Percentiles rank a stretch among this genome's conserved stretches.
These are phyloP conservation scores for Pediacus dermestoides DNA, from an alignment of 2,888 invertebrate species.

Conservation along the genomic window DNA sequence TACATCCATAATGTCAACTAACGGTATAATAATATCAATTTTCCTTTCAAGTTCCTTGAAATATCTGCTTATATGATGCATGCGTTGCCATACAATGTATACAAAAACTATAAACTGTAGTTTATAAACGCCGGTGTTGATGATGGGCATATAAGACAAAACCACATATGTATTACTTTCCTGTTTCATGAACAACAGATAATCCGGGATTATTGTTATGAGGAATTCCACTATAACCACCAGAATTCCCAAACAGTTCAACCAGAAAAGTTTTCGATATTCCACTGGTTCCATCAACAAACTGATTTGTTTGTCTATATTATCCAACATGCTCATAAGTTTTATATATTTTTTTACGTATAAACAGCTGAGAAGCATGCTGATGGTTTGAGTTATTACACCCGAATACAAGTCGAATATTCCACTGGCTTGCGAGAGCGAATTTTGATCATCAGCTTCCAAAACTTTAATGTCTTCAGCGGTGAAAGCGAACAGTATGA, in stretches of 20 bases:
- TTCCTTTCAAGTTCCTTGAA: not conserved
- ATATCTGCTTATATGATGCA: not conserved
- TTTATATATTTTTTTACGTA: not conserved
- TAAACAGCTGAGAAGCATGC: not conserved
- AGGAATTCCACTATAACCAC: not conserved
- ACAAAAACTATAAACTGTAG: constrained; percentile 2
- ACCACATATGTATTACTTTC: not conserved
- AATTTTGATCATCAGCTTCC: not conserved
- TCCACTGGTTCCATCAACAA: constrained; percentile 1
- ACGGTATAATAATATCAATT: not conserved
- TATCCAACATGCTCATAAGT: not conserved
- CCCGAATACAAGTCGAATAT: constrained; percentile 3
- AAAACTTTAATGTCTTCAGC: too few species aligned
- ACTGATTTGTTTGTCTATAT: not conserved
- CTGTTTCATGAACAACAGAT: not conserved
- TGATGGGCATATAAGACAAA: not conserved
- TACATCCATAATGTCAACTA: not conserved
- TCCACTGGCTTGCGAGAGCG: not conserved
- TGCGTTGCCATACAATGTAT: not conserved
- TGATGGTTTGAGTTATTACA: not conserved
- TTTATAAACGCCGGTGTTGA: not conserved
- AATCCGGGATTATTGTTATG: not conserved
- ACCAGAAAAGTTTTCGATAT: not conserved
- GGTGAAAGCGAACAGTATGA: too few species aligned
- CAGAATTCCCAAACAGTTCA: not conserved